Percentiles rank a stretch among this genome's conserved stretches.
phyloP scores from a whole-genome alignment of 2,113 vertebrate species.

The Himantopus leucocephalus region DNA sequence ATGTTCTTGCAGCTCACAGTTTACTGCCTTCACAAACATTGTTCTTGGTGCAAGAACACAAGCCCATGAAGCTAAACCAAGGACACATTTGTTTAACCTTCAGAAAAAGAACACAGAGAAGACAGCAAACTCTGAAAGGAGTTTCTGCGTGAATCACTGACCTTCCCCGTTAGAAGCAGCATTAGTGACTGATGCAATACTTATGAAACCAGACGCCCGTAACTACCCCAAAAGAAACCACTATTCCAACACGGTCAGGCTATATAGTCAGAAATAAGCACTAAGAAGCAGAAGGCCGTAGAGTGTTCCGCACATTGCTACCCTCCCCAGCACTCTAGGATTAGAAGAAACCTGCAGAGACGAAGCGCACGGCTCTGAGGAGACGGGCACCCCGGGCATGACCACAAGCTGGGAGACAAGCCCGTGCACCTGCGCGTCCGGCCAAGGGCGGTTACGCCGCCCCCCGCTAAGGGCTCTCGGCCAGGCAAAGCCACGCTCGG shows the following conservation, averaged over 20 bases:
- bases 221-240: neutral
- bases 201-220: fast-evolving
- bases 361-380: neutral
- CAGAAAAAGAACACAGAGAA: neutral
- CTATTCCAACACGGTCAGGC: fast-evolving
- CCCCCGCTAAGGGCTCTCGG: neutral
- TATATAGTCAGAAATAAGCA: fast-evolving
- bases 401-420: fast-evolving
- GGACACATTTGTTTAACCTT: neutral
- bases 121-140: neutral
- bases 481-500: neutral
- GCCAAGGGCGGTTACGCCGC: neutral
- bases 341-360: neutral
- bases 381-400: fast-evolving
- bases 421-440: fast-evolving
- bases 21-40: neutral
- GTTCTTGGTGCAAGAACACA: neutral
- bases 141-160: fast-evolving
- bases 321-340: too few relatives aligned
- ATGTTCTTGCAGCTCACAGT: neutral
- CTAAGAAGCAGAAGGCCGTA: fast-evolving
- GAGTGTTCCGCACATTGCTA: fast-evolving
- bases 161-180: neutral
- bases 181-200: neutral
- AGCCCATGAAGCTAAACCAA: neutral